Evolutionary conservation across 2,797 vertebrate genomes (phyloP).

Genomic region (Halcyon leucocephala): DNA sequence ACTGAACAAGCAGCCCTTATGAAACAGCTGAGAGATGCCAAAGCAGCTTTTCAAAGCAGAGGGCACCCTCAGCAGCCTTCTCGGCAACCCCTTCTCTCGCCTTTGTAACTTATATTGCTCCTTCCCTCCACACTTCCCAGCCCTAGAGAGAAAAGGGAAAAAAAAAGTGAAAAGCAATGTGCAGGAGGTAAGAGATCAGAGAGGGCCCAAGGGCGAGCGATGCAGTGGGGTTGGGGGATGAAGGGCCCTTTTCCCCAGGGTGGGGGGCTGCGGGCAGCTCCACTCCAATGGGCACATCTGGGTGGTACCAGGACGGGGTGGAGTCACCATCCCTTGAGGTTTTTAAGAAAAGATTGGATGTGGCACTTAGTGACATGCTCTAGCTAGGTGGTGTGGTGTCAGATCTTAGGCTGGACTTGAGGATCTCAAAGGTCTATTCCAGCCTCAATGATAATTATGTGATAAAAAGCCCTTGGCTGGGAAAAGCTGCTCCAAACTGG

Average conservation of each 20-base stretch:
- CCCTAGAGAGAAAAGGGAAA: neutral
- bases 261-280: constrained; percentile 46
- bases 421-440: no score
- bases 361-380: no score
- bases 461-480: neutral
- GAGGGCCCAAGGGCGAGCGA: neutral
- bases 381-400: no score
- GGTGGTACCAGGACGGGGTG: no score
- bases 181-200: constrained; percentile 64
- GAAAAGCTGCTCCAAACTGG: neutral
- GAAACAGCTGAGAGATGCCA: constrained; percentile 27
- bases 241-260: neutral
- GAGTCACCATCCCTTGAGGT: no score
- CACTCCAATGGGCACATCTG: neutral
- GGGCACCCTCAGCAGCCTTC: neutral
- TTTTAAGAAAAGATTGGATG: no score
- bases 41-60: constrained; percentile 18
- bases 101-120: neutral
- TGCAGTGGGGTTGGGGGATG: constrained; percentile 58
- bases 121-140: neutral
- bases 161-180: neutral
- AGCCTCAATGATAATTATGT: no score
- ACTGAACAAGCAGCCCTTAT: constrained; percentile 3
- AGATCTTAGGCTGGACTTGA: no score
- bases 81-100: neutral